Evolutionary conservation across 2,888 invertebrate genomes (phyloP).

Genomic region (Cantharis rufa): DNA sequence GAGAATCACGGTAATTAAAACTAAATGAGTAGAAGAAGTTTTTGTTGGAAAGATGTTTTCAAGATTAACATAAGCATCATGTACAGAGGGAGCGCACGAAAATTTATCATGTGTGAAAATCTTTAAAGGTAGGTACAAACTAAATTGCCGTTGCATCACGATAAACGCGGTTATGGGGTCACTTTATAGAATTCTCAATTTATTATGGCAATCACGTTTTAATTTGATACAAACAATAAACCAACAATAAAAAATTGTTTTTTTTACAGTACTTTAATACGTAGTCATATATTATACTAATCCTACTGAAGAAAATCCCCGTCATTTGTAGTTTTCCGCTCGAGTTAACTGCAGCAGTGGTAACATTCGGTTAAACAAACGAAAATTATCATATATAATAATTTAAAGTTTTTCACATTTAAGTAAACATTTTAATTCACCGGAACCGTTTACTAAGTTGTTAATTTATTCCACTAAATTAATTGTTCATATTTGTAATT

Average conservation of each 20-base stretch:
- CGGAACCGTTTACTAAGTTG: too few species aligned
- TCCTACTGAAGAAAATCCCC: neutral
- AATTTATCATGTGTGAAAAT: neutral
- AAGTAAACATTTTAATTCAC: neutral
- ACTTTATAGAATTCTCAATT: neutral
- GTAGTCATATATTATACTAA: neutral
- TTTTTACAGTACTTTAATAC: neutral
- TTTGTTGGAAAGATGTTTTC: neutral
- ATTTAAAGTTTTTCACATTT: neutral
- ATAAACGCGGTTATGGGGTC: neutral
- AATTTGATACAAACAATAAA: neutral
- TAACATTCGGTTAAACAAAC: neutral
- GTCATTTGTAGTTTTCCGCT: neutral
- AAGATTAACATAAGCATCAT: neutral
- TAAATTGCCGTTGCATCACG: neutral
- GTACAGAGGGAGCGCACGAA: neutral
- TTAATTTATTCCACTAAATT: too few species aligned
- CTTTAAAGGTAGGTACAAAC: neutral
- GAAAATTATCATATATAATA: neutral
- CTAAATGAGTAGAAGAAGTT: neutral
- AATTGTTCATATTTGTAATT: too few species aligned
- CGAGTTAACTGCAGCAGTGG: neutral
- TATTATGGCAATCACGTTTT: neutral
- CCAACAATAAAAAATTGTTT: neutral
- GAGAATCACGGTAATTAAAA: neutral